These are phyloP conservation scores for Gryon sp. DNA, from an alignment of 1,140 invertebrate species.

Conservation along the genomic window DNA sequence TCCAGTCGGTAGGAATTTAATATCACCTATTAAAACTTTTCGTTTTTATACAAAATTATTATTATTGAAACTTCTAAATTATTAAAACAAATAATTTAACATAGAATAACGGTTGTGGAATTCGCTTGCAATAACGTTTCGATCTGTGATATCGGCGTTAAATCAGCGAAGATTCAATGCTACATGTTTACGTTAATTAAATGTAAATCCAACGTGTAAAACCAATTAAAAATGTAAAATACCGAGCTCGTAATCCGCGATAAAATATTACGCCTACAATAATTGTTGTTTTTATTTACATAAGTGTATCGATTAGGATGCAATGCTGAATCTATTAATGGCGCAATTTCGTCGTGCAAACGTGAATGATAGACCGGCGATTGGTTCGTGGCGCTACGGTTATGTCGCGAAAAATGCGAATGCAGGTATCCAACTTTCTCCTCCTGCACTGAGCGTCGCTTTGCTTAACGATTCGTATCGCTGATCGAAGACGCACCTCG, in stretches of 20 bases:
- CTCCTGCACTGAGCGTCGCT: constrained; percentile 7
- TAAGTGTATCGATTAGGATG: background rate
- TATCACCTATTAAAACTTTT: too few species aligned
- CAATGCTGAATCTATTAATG: constrained; percentile 4
- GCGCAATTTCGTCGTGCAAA: background rate
- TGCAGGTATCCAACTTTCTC: constrained; percentile 24
- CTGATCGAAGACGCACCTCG: constrained; percentile 51
- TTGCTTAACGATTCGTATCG: constrained; percentile 48
- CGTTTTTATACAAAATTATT: too few species aligned
- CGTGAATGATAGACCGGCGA: background rate
- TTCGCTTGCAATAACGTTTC: too few species aligned
- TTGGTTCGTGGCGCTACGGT: too few species aligned
- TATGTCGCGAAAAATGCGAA: background rate
- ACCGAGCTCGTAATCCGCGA: background rate
- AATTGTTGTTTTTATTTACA: background rate
- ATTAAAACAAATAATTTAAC: too few species aligned
- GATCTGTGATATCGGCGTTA: too few species aligned
- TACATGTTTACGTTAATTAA: too few species aligned
- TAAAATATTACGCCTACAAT: background rate
- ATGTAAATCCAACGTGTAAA: too few species aligned
- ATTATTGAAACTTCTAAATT: too few species aligned
- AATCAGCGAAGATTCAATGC: too few species aligned
- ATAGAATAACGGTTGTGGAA: too few species aligned
- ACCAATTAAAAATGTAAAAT: background rate
- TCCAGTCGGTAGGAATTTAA: too few species aligned